Evolutionary conservation across 2,797 vertebrate genomes (phyloP), one percentile per base, ranked within the genome.

Genomic region (Erpetoichthys calabaricus): DNA sequence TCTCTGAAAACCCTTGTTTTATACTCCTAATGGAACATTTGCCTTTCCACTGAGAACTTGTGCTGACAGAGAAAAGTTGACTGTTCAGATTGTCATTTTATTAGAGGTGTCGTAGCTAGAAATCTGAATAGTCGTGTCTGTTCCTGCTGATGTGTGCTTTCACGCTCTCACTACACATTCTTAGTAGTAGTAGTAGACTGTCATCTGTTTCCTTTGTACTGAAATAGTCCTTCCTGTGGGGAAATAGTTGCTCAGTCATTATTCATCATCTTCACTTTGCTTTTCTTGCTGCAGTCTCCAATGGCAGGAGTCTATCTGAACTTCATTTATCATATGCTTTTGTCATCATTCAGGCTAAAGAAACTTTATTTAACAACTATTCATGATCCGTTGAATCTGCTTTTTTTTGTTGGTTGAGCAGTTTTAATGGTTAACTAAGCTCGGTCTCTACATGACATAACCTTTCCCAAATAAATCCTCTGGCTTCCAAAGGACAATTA

Each of bases 191-290:
- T 64, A 72, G 58, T 68, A 66, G 56, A 68, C 73, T 74, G 79
- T 77, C 60, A 58, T 70, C 61, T 45, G 43, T 62, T 76, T 70
- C 71, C 65, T 79, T 80, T 75, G 69, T 71, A 67, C 68, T 55
- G 42, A 9, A 65, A 57, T 64, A 58, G 56, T 59, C 63, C 75
- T 74, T 83, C 79, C 81, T 74, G 68, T 72, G 71, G 73, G 74
- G 68, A 78, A 72, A 70, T 47, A 63, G 66, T 71, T 67, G 68
- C 65, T 51, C 62, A 76, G 66, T 74, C 73, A 69, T 81, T 85
- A 84, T 77, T 84, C 76, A 85, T 85, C 69, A 83, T 74, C 69
- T 68, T 72, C 43, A 63, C 59, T 69, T 75, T 74, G 62, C 56
- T 75, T 72, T 62, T 62, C 63, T 65, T 67, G 66, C 65, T 67